Base-by-base conservation (phyloP, 2,888 invertebrate species). In the Ferdinandea cuprea region DNA sequence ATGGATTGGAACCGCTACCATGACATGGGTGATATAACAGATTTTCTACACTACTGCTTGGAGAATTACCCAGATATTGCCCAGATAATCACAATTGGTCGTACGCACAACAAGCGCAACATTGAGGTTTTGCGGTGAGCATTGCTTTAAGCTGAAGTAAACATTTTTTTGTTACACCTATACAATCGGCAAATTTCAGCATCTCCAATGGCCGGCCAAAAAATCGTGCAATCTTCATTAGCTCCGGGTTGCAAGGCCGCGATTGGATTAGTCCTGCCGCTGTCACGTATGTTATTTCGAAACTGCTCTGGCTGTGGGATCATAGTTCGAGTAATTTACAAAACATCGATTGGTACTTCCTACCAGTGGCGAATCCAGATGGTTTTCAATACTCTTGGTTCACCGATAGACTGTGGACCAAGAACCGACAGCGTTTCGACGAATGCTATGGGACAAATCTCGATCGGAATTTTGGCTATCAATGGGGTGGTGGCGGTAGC, bases 181-280 rank as follows among this genome's bases (percentile, higher is more conserved):
- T 4, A n/a, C 4, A 5, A 44, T 15, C 13, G 17, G 37, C 13
- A 15, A 6, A 13, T 65, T 71, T 8, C 42, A 93, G 94, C 87
- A 93, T 96, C 85, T 95, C 95, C 5, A 95, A 95, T 87, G 95
- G 95, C 0, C 90, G 92, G 42, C 87, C 91, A 0, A 90, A 90
- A 1, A 95, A 94, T 66, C 91, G 92, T 54, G 94, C 94, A 0
- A 92, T 95, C 0, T 95, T 95, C 93, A 90, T 95, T 30, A 95
- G 95, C 86, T 94, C 94, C 0, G 94, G 96, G 2, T 95, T 96
- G 80, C 97, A 97, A 87, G 96, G 96, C 0, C 92, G 98, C 15
- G 98, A 98, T 92, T 98, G 96, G 96, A 94, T 96, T 85, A 94
- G 95, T 44, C 94, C 95, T 0, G 95, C 96, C 0, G 93, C 95